Base-by-base conservation (phyloP, 2,888 invertebrate genomes). In the Colletes collaris region DNA sequence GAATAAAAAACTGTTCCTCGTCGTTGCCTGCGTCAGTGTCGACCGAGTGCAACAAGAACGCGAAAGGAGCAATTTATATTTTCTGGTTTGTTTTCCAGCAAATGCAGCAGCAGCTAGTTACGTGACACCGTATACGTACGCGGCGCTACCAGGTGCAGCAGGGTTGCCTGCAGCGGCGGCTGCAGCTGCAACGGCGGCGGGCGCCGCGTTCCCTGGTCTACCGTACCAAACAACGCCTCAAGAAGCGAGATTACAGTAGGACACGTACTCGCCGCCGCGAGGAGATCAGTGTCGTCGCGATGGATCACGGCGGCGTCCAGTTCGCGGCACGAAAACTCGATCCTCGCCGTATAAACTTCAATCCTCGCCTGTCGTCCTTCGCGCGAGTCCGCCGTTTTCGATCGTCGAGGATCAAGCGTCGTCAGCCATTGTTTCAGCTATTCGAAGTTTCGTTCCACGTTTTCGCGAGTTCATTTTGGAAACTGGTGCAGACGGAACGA, bases 221-320 rank as follows among this genome's bases (percentile, higher is more conserved):
- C 95, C 95, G 1, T 95, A 95, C 88, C 95, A 95, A 86, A 94
- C 94, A 63, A 95, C 95, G 76, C 95, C 97, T 76, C 96, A 97
- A 93, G 97, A 96, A 93, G 96, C 97, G 62, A 94, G 97, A 91
- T 95, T 97, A 93, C 96, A 96, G 93, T 96, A 96, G 88, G 77
- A 81, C 11, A 13, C 37, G 58, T 50, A 55, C 8, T n/a, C 19
- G 40, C 63, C 46, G 56, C 56, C 40, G 44, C 58, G 11, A 10
- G 56, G 56, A 52, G 19, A 40, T 60, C 40, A 44, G 46, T 16
- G 16, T 49, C 16, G 44, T 59, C 63, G 37, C 50, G 65, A 49
- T 44, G 37, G 64, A 55, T 46, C 55, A 58, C 50, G n/a, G 40
- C 50, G 27, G 56, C 50, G 16, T 74, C 35, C 19, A 55, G 64